Evolutionary conservation across 2,888 invertebrate genomes (phyloP), one percentile per base, ranked within the genome.

Genomic region (Eurois occulta): DNA sequence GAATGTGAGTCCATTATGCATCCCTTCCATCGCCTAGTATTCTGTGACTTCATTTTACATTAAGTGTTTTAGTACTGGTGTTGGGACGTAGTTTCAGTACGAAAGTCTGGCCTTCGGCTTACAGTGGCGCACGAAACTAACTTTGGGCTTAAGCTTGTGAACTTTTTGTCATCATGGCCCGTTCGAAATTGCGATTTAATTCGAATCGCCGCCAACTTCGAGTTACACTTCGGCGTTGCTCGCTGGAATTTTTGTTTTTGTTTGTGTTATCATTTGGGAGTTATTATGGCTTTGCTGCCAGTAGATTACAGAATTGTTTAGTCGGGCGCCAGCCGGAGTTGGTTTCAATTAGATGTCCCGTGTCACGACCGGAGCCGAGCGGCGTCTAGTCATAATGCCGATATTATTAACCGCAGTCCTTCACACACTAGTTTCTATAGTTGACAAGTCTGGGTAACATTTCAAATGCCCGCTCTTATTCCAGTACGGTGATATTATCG

Each of bases 151-250:
- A 90, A 89, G 90, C 92, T 91, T 88, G 87, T 87, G 86, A 93
- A 93, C 92, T 94, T 94, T 93, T 94, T 93, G 93, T 91, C 90
- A 90, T 87, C 80, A 88, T 88, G 77, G 86, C 87, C 86, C 83
- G 89, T 88, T 90, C 88, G 84, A 90, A 93, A 93, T 91, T 90
- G 90, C 89, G 84, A 91, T 92, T 93, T 91, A 91, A 92, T 92
- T 92, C 87, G 84, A 87, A 88, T 87, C 77, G 82, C 86, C 81
- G 80, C 82, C 79, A 81, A 89, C 89, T 86, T 83, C 72, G 64
- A 78, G 85, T 90, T 84, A 85, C 85, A 87, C 87, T 89, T 85
- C 32, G 67, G 83, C 76, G 78, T 81, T 73, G 66, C 65, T 77
- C 58, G 35, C 68, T 83, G 79, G 78, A 86, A 76, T 87, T 84